phyloP scores from a whole-genome alignment of 2,888 invertebrate species.

The Acronicta alni region DNA sequence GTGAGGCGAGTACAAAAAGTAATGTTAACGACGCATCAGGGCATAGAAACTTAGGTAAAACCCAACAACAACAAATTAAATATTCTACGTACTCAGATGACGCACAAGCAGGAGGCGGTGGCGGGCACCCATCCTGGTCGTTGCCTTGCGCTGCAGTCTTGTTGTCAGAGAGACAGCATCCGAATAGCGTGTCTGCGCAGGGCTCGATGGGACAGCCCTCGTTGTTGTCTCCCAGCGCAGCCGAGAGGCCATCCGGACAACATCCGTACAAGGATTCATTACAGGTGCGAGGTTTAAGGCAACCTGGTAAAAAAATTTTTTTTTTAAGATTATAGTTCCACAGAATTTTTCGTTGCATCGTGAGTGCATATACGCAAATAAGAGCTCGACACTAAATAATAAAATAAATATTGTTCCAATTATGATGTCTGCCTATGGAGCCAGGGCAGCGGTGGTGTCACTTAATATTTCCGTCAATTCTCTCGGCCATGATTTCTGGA shows the following conservation, averaged over 20 bases:
- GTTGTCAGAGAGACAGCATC: constrained; percentile 94
- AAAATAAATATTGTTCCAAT: no score
- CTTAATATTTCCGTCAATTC: no score
- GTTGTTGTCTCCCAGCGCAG: constrained; percentile 91
- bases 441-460: no score
- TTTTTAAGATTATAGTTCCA: no score
- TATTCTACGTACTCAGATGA: constrained; percentile 83
- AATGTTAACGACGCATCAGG: no score
- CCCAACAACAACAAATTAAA: not conserved
- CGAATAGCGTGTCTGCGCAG: constrained; percentile 94
- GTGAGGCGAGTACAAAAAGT: no score
- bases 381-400: no score
- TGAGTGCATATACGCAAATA: no score
- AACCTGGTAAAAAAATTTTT: constrained; percentile 81
- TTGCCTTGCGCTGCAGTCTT: constrained; percentile 94
- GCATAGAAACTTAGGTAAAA: no score
- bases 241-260: constrained; percentile 94
- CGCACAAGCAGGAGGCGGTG: constrained; percentile 89
- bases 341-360: no score
- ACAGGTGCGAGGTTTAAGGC: constrained; percentile 93
- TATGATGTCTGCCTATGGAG: no score
- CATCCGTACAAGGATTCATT: constrained; percentile 93
- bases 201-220: constrained; percentile 93
- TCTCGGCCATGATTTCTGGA: no score
- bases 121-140: constrained; percentile 95